Evolutionary conservation across 1,140 invertebrate species (phyloP), one percentile per base, ranked within the genome.

Genomic region (Diachasmimorpha longicaudata): DNA sequence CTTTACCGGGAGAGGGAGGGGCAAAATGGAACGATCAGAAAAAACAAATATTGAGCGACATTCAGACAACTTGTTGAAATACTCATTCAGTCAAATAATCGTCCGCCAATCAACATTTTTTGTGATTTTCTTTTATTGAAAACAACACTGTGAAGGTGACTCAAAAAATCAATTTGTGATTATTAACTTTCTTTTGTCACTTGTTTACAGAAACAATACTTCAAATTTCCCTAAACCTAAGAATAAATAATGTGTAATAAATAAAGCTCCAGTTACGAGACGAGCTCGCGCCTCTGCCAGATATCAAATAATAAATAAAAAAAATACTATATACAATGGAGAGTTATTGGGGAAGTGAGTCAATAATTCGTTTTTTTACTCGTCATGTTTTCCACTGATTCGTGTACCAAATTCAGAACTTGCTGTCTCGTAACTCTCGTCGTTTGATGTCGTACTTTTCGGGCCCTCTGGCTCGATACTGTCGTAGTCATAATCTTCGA

Each of bases 401-500:
- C 84, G 80, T 11, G 81, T 81, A 10, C 85, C 85, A 48, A 83
- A 87, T 70, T 85, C 83, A 14, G 52, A 66, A 14, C 71, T 79
- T 3, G 78, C 63, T 46, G 72, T 80, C 37, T 81, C 74, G 9
- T 81, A 74, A 46, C 78, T 75, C 74, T 67, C 63, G 14, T 69
- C 79, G 11, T 80, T 70, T 8, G 72, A 75, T 8, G 66, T 69
- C 3, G 46, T 25, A 2, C 73, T 74, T 0, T 58, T 70, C 55
- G 66, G 16, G 10, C 36, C 16, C 14, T 82, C 83, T 0, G 69
- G 36, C 25, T 87, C 83, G 19, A 84, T 81, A 16, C 79, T 81
- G 23, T 86, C 85, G 23, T 87, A 86, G 6, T 85, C 85, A 36
- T 86, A 86, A 37, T 88, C 86, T 0, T 83, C 78, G 11, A 77